phyloP scores from a whole-genome alignment of 2,888 invertebrate species.

The Mactromeris polynyma region DNA sequence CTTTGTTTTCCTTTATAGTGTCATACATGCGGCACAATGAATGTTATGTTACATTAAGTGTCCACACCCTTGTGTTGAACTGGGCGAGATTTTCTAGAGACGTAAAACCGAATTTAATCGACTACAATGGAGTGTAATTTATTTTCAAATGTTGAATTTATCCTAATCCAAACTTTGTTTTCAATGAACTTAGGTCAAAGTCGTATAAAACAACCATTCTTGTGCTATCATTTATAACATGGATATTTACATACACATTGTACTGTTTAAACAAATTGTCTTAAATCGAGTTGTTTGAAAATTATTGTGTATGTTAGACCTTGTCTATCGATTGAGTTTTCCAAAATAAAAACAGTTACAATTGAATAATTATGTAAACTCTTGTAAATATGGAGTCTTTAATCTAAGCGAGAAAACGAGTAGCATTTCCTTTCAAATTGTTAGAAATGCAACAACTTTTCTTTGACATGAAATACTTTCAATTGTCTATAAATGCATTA shows the following conservation, averaged over 20 bases:
- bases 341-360: not conserved
- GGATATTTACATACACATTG: not conserved
- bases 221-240: not conserved
- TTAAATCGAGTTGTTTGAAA: not conserved
- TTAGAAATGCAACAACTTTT: too few relatives aligned
- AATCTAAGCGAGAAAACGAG: too few relatives aligned
- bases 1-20: not conserved
- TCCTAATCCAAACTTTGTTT: not conserved
- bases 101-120: constrained; percentile 8
- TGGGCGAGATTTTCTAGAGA: not conserved
- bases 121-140: not conserved
- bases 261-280: constrained; percentile 8
- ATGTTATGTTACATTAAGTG: not conserved
- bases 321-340: not conserved
- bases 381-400: too few relatives aligned
- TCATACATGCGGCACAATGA: not conserved
- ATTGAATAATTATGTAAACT: too few relatives aligned
- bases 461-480: too few relatives aligned
- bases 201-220: not conserved
- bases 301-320: not conserved
- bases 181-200: not conserved
- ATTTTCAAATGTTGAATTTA: not conserved
- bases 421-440: too few relatives aligned
- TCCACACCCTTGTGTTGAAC: constrained; percentile 2
- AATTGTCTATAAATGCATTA: too few relatives aligned